Evolutionary conservation across 23 tunicate species (phyloP), one percentile per base, ranked within the genome.

Genomic region (Trididemnum clinides): DNA sequence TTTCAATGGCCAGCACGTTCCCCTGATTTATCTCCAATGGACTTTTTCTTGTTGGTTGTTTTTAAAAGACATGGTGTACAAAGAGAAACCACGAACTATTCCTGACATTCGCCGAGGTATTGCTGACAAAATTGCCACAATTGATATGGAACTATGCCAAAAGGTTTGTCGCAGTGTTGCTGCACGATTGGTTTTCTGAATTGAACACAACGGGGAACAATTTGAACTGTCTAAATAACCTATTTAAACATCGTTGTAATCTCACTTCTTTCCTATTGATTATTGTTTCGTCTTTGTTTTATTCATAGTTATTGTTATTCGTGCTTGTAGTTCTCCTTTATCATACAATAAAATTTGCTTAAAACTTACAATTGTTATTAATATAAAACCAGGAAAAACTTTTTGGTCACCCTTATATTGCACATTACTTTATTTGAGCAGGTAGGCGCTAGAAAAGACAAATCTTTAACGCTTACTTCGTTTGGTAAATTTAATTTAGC

Each of bases 131-230:
- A 66, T 31, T 66, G 75, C 75, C 36, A 31, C 75, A 66, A 81
- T 39, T 59, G 84, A 82, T 62, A 75, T 57, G 66, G 82, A 85
- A 51, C 88, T 74, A 66, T 85, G 88, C 57, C 62, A 77, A 4
- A 81, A 85, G 66, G 65, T 57, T 72, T 64, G 65, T 35, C 79
- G 50, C 39, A 77, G 88, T 69, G 57, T 27, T 69, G 73, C 58
- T 66, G 49, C 73, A 66, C 57, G 75, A 66, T 66, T 66, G 75
- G 75, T 32, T 66, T 66, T 37, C 36, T 66, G 75, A 29, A 66
- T 66, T 66, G 75, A 66, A 66, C 75, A 66, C 75, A 66, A 66
- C 72, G 84, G 79, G 38, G 22, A 66, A 66, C 75, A 66, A 66
- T 31, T 66, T 66, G 75, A 66, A 66, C n/a, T n/a, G 27, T 59